phyloP scores from a whole-genome alignment of 2,888 invertebrate genomes.

The Uropetala carovei region DNA sequence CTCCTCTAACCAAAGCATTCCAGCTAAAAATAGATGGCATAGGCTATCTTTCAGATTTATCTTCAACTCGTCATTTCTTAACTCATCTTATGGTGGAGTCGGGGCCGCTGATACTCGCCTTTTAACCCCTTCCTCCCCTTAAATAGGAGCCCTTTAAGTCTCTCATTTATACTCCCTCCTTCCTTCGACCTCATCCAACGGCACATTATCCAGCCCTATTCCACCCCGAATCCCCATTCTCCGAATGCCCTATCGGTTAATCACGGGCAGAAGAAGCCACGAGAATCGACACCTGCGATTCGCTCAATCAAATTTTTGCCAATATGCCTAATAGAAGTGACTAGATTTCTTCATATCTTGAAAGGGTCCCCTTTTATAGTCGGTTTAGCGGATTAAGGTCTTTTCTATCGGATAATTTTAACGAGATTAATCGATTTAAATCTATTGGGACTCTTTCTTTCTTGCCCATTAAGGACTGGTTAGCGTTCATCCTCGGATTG shows the following conservation, averaged over 20 bases:
- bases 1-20: too few relatives aligned
- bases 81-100: too few relatives aligned
- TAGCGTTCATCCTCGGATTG: neutral
- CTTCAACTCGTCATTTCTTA: too few relatives aligned
- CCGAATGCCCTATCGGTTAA: neutral
- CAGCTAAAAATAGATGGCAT: too few relatives aligned
- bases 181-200: neutral
- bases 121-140: too few relatives aligned
- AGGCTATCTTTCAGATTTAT: too few relatives aligned
- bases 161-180: neutral
- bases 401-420: neutral
- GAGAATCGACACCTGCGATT: neutral
- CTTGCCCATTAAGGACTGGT: conserved; percentile 4
- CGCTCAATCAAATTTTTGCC: neutral
- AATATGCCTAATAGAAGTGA: neutral
- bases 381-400: neutral
- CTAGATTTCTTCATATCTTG: neutral
- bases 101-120: too few relatives aligned
- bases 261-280: neutral
- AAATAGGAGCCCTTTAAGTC: neutral
- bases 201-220: neutral
- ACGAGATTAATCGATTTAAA: neutral
- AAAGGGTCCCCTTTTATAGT: neutral
- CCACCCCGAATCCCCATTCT: neutral
- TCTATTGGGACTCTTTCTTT: neutral